phyloP scores from a whole-genome alignment of 2,113 vertebrate species.

The Oxyura jamaicensis region DNA sequence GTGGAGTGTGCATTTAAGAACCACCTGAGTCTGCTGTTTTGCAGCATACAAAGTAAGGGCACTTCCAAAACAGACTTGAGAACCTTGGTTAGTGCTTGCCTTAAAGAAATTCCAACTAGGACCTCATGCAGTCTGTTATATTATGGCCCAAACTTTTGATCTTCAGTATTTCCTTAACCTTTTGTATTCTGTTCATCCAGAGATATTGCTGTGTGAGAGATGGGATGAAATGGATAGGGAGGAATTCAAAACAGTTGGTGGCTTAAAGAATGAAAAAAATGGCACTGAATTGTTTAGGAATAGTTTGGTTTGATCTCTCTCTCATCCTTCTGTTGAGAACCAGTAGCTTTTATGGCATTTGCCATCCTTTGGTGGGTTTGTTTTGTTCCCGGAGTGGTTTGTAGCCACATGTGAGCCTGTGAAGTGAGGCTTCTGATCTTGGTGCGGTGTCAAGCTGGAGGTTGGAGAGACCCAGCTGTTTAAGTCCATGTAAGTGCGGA shows the following conservation, averaged over 20 bases:
- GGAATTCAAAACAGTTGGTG: not conserved
- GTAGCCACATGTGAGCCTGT: not conserved
- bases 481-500: not conserved
- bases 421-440: not conserved
- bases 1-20: not conserved
- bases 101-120: not conserved
- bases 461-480: fast-evolving
- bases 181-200: not conserved
- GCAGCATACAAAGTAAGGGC: not conserved
- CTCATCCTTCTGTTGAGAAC: not conserved
- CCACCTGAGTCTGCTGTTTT: not conserved
- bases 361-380: not conserved
- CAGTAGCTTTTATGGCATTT: not conserved
- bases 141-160: not conserved
- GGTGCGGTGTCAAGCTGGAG: not conserved
- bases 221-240: not conserved
- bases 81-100: not conserved
- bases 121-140: not conserved
- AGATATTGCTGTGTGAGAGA: not conserved
- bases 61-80: no score
- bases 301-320: not conserved
- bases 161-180: not conserved
- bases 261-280: not conserved
- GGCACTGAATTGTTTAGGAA: not conserved
- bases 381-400: not conserved